A percentile compares a stretch with the other conserved stretches of the same genome.
Conservation (phyloP, 2,888 invertebrate species). For the Dasypolia templi region DNA sequence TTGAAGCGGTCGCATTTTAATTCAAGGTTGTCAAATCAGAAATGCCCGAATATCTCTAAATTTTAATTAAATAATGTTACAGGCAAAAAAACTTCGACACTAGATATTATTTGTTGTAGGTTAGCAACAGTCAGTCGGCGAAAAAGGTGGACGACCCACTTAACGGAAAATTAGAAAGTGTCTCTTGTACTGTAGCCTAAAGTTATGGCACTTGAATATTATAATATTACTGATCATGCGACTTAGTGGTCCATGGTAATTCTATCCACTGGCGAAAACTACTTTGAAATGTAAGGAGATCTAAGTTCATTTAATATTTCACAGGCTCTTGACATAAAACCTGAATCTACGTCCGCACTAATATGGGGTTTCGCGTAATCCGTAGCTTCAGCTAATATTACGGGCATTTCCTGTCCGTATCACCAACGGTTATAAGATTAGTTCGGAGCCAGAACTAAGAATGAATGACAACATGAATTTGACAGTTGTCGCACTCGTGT, state of each 20-base stretch:
- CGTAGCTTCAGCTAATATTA: too few species aligned
- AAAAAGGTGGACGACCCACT: neutral
- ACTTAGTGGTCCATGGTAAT: neutral
- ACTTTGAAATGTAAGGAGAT: neutral
- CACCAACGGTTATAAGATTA: too few species aligned
- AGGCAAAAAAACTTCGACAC: neutral
- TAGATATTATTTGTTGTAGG: neutral
- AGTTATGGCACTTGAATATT: neutral
- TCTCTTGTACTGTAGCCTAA: neutral
- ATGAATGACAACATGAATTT: too few species aligned
- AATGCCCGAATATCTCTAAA: neutral
- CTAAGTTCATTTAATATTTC: neutral
- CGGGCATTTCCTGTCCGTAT: too few species aligned
- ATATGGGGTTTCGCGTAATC: too few species aligned
- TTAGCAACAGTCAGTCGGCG: neutral
- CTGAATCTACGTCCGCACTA: too few species aligned
- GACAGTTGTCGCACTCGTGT: too few species aligned
- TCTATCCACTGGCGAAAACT: neutral
- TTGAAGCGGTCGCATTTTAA: too few species aligned
- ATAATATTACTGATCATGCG: neutral
- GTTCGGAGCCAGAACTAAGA: too few species aligned
- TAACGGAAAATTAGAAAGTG: neutral
- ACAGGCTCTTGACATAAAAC: neutral
- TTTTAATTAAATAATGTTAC: neutral
- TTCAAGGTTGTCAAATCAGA: constrained; percentile 45